phyloP scores from a whole-genome alignment of 2,113 vertebrate genomes.

The Candoia aspera region DNA sequence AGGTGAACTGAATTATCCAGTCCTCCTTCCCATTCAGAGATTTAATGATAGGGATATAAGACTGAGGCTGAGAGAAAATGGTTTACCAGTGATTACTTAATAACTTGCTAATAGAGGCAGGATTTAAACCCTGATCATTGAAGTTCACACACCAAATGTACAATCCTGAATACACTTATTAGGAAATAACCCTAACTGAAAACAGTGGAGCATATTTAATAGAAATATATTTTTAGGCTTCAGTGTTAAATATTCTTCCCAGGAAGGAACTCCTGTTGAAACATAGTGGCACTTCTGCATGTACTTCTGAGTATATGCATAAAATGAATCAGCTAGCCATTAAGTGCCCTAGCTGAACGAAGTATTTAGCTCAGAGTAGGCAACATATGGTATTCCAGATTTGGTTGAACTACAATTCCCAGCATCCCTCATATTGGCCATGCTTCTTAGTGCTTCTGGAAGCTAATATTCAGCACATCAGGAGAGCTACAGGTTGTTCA shows the following conservation, averaged over 20 bases:
- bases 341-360: not conserved
- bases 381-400: not conserved
- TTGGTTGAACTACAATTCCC: not conserved
- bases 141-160: not conserved
- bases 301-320: not conserved
- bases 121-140: not conserved
- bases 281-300: not conserved
- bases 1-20: not conserved
- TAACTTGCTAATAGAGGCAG: not conserved
- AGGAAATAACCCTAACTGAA: not conserved
- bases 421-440: not conserved
- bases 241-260: not conserved
- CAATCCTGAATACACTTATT: not conserved
- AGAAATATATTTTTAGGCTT: not conserved
- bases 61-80: not conserved
- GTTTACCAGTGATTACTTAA: not conserved
- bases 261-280: not conserved
- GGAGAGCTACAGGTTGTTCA: not conserved
- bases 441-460: not conserved
- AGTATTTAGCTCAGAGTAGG: not conserved
- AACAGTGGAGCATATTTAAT: not conserved
- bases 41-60: not conserved
- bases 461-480: not conserved
- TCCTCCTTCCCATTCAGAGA: not conserved
- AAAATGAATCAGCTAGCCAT: not conserved